These are phyloP conservation scores for Callyntrura sp. DNA, from an alignment of 2,888 invertebrate genomes.

Conservation along the genomic window DNA sequence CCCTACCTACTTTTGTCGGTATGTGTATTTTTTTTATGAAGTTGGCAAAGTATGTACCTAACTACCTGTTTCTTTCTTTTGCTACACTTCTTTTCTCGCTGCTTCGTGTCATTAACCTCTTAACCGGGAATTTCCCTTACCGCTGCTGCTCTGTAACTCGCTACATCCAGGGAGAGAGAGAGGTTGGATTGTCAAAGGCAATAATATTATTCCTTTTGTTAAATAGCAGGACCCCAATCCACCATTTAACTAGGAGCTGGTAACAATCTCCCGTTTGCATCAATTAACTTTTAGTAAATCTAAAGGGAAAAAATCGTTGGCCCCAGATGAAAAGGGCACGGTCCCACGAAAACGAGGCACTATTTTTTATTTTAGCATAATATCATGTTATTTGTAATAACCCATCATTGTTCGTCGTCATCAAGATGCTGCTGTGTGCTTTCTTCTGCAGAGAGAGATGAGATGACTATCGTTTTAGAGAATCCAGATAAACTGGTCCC, in stretches of 20 bases:
- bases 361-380: conserved; percentile 33
- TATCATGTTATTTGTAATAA: conserved; percentile 55
- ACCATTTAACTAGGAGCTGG: neutral
- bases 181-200: neutral
- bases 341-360: conserved; percentile 15
- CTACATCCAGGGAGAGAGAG: no score
- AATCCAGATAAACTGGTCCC: conserved; percentile 78
- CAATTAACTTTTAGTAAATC: no score
- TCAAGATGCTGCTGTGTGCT: conserved; percentile 34
- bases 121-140: conserved; percentile 13
- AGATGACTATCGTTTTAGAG: conserved; percentile 52
- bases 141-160: neutral
- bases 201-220: neutral
- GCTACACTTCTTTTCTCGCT: no score
- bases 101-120: conserved; percentile 55
- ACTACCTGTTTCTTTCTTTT: no score
- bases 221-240: neutral
- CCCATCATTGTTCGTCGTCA: conserved; percentile 58
- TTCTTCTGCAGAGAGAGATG: conserved; percentile 26
- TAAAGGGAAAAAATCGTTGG: neutral
- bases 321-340: conserved; percentile 68
- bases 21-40: no score
- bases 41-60: no score
- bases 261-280: conserved; percentile 14
- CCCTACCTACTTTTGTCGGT: no score